Base-by-base conservation (phyloP, 2,888 invertebrate species). In the Epistrophe eligans region DNA sequence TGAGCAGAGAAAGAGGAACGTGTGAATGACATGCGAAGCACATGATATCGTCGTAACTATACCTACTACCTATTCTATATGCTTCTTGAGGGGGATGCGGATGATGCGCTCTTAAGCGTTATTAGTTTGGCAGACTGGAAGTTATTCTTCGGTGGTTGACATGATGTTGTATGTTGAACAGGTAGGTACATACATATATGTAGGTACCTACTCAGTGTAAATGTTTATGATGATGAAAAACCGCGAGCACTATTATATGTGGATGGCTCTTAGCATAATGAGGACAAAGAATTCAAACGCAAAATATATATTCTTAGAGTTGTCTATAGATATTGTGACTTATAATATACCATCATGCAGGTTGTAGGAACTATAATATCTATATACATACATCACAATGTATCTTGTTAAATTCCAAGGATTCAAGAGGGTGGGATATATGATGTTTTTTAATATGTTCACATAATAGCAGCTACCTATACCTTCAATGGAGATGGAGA, bases 71-170 rank as follows among this genome's bases (percentile, higher is more conserved):
- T 28, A 6, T 28, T n/a, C n/a, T n/a, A 15, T 32, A 32, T 32
- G 28, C 15, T 9, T 13, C 2, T 35, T 9, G 48, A 28, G 40
- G 40, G 40, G 70, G 38, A 40, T 55, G 40, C 28, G 70, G 38
- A 40, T 55, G 70, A 55, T 40, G 40, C 48, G 40, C 48, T 62
- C 60, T 74, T 67, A 43, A 66, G 55, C 72, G 60, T 62, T 62
- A 74, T 74, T 62, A 74, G 62, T 74, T 74, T 62, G 62, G 24
- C 50, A 62, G 62, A 74, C 62, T 74, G 62, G 62, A 50, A 74
- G 38, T 24, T 38, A 62, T 62, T 74, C 38, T 62, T 60, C 58
- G 50, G 62, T 50, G 52, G 52, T 70, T 70, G 52, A 70, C 70
- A 70, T 70, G 70, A 70, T 55, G 40, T 24, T 52, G 52, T 32